A percentile compares a stretch with the other conserved stretches of the same genome.
phyloP scores from a whole-genome alignment of 2,797 vertebrate genomes.

The Coilia nasus region DNA sequence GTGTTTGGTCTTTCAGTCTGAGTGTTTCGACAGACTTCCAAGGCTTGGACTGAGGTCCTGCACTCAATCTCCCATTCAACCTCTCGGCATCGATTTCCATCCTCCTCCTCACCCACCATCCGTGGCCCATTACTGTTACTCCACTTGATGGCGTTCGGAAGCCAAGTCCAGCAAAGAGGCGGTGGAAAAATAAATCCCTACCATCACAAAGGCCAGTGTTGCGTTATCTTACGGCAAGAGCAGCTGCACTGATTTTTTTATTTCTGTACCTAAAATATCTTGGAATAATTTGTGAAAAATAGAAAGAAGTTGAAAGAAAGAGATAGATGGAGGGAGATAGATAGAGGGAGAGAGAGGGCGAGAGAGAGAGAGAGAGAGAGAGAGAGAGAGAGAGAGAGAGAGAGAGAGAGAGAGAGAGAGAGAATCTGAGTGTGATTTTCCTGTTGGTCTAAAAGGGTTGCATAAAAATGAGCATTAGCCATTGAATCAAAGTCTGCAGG shows the following conservation, averaged over 20 bases:
- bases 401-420: background rate
- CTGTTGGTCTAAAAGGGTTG: slow-evolving; percentile 27
- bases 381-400: too few relatives aligned
- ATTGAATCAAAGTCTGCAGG: slow-evolving; percentile 70
- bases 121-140: background rate
- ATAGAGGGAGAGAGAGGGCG: background rate
- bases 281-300: background rate
- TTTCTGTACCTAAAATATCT: background rate
- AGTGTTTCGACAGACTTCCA: background rate
- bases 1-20: background rate
- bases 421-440: background rate
- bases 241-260: background rate
- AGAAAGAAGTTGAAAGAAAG: background rate
- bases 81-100: background rate
- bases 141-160: background rate
- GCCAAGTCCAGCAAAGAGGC: background rate
- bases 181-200: background rate
- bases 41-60: background rate
- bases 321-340: background rate
- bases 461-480: slow-evolving; percentile 45
- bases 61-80: background rate
- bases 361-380: too few relatives aligned
- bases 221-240: background rate
- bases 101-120: background rate
- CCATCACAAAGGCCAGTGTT: background rate